Base-by-base conservation (phyloP, 1,140 invertebrate genomes). In the Hesperophylax magnus region DNA sequence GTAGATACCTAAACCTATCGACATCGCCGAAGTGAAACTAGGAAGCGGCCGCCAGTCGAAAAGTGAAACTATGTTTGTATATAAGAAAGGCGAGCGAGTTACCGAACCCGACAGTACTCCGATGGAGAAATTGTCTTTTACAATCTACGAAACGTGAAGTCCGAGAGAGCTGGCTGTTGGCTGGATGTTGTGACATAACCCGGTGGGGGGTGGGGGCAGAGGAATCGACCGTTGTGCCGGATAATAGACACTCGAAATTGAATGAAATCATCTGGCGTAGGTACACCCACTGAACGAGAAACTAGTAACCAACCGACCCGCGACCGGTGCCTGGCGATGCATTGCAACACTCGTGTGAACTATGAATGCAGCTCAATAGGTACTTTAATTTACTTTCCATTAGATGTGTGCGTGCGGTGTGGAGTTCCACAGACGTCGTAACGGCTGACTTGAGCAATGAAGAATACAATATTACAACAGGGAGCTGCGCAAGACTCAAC, bases 41-140 rank as follows among this genome's bases (percentile, higher is more conserved):
- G 65, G 65, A 69, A 69, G 65, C 39, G 27, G n/a, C n/a, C 31
- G 65, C 65, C 65, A 69, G 31, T 69, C 65, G 22, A 39, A 60
- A 76, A 34, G 72, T 60, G 72, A 76, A 76, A 76, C 72, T 76
- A 58, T 60, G 72, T 39, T 53, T 27, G 39, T 52, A 53, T 72
- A 72, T 72, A 72, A 72, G 69, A 72, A 72, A 60, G 54, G 72
- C 20, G 56, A 76, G 72, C 72, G 72, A 56, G 72, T 76, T 76
- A 76, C 72, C 72, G 72, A 76, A 76, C 72, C 27, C 72, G 72
- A 18, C 72, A 20, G 11, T 15, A 22, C 69, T 72, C 56, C 27
- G 54, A 60, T 58, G 72, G 72, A 76, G 72, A 76, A 76, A 76
- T 76, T 76, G 56, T 76, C 72, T 76, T 76, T 76, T 76, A 18